Conservation (phyloP, 2,797 vertebrate species). For the Vultur gryphus region DNA sequence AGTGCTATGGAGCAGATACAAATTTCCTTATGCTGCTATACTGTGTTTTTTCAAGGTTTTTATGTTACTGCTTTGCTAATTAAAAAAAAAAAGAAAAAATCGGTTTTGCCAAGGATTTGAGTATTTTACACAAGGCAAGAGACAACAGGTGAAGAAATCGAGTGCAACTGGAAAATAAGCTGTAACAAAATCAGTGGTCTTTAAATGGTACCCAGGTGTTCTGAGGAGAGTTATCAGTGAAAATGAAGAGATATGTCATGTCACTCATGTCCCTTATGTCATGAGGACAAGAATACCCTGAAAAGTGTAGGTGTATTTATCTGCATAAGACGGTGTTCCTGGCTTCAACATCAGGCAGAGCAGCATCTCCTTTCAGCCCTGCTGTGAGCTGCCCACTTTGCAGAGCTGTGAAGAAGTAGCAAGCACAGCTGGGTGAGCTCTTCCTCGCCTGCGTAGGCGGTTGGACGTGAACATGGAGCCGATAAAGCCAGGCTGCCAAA, state of each 20-base stretch:
- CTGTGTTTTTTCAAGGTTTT: not conserved
- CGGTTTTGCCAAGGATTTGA: not conserved
- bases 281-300: not conserved
- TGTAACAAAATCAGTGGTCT: not conserved
- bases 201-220: not conserved
- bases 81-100: not conserved
- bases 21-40: not conserved
- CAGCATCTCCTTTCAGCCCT: not conserved
- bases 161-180: not conserved
- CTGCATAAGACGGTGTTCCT: not conserved
- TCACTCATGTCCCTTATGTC: not conserved
- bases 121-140: not conserved
- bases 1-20: not conserved
- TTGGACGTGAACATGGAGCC: not conserved
- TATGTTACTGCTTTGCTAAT: not conserved
- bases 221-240: not conserved
- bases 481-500: not conserved
- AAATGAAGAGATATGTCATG: not conserved
- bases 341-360: not conserved
- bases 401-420: not conserved
- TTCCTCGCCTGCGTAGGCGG: fast-evolving
- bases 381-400: not conserved
- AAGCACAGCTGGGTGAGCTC: not conserved
- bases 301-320: not conserved
- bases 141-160: not conserved